Evolutionary conservation across 2,888 invertebrate species (phyloP), one percentile per base, ranked within the genome.

Genomic region (Gasteruption jaculator): DNA sequence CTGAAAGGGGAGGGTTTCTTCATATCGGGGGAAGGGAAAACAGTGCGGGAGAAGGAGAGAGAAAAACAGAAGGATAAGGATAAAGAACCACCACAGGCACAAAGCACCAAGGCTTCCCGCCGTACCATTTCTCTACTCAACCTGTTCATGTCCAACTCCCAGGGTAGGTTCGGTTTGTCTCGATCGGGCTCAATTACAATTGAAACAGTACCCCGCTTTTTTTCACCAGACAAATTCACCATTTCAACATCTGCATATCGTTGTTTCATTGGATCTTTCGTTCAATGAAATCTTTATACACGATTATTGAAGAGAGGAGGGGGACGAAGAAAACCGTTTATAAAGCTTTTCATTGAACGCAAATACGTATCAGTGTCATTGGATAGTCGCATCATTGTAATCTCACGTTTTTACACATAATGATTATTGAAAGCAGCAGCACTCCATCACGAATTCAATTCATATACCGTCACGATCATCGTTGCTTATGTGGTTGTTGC

Each of bases 131-230:
- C 91, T 74, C 85, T 92, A 74, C 82, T 92, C 75, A 91, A 92
- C 82, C 83, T 92, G 78, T 92, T 92, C 81, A 90, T 91, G 79
- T 89, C 91, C 76, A 91, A 89, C 79, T 90, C 91, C 78, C 91
- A 90, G 83, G 91, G 89, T 82, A 91, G 79, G 76, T 67, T 43
- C 38, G 47, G 16, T 24, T 32, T 38, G 12, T n/a, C n/a, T n/a
- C n/a, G n/a, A n/a, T n/a, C n/a, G n/a, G n/a, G n/a, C n/a, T n/a
- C n/a, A n/a, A n/a, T n/a, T n/a, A n/a, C n/a, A n/a, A n/a, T n/a
- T n/a, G n/a, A n/a, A n/a, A n/a, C n/a, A n/a, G n/a, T n/a, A n/a
- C n/a, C n/a, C n/a, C n/a, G n/a, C n/a, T n/a, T n/a, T n/a, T n/a
- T n/a, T n/a, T n/a, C n/a, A n/a, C n/a, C n/a, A n/a, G n/a, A n/a